Percentiles rank a stretch among this genome's conserved stretches.
These are phyloP conservation scores for Crossaster papposus DNA, from an alignment of 53 echinoderm and acorn worm genomes.

Conservation along the genomic window DNA sequence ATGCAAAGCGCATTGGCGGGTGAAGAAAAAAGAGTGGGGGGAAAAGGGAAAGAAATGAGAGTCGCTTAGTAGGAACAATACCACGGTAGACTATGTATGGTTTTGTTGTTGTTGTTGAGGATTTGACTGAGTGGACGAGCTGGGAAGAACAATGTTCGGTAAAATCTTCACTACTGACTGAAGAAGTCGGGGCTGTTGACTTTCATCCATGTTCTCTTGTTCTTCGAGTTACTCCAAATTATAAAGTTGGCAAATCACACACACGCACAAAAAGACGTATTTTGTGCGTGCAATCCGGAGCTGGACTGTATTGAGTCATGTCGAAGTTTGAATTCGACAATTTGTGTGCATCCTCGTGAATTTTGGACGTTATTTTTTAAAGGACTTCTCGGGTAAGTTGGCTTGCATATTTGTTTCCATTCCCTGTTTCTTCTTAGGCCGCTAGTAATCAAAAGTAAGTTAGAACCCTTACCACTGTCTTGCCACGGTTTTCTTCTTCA, in stretches of 20 bases:
- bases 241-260: background rate
- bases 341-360: background rate
- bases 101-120: constrained; percentile 32
- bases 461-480: no score
- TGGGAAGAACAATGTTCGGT: constrained; percentile 7
- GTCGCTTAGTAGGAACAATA: constrained; percentile 39
- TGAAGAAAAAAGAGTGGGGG: background rate
- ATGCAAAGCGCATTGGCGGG: constrained; percentile 3
- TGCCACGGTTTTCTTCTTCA: background rate
- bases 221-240: background rate
- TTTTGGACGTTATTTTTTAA: background rate
- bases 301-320: background rate
- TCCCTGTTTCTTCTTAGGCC: no score
- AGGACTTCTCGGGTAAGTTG: background rate
- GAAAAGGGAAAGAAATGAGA: constrained; percentile 15
- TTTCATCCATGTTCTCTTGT: background rate
- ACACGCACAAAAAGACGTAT: background rate
- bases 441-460: no score
- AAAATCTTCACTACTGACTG: background rate
- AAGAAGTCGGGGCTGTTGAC: background rate
- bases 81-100: constrained; percentile 33
- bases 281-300: background rate
- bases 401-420: no score
- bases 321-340: background rate
- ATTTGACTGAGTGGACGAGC: background rate